A percentile compares a stretch with the other conserved stretches of the same genome.
Conservation (phyloP, 2,797 vertebrate species). For the Caiman crocodilus region DNA sequence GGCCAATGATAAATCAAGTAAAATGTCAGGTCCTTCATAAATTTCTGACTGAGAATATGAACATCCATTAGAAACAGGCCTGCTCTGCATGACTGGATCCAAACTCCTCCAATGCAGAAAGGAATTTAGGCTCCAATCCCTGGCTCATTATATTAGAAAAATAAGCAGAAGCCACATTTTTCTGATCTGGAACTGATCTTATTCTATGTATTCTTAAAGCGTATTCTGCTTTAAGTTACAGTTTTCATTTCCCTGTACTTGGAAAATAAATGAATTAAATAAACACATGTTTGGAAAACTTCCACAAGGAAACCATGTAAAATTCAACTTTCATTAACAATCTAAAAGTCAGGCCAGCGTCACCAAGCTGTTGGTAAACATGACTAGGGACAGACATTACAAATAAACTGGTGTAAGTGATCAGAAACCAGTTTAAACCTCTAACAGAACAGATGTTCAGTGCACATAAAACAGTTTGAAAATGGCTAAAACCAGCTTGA, state of each 20-base stretch:
- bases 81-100: neutral
- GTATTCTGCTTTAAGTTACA: constrained; percentile 4
- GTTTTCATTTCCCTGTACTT: constrained; percentile 54
- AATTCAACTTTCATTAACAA: constrained; percentile 69
- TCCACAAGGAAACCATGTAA: constrained; percentile 63
- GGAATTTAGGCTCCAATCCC: neutral
- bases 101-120: neutral
- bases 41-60: neutral
- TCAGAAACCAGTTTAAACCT: too few relatives aligned
- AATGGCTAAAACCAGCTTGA: too few relatives aligned
- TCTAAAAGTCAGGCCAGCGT: constrained; percentile 56
- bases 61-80: neutral
- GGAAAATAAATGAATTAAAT: constrained; percentile 58
- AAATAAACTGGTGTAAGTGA: too few relatives aligned
- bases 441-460: too few relatives aligned
- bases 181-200: neutral
- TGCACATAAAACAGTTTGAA: too few relatives aligned
- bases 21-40: neutral
- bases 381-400: too few relatives aligned
- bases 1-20: neutral
- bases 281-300: constrained; percentile 48
- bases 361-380: neutral
- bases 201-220: too few relatives aligned
- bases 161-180: neutral
- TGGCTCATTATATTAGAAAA: neutral